Evolutionary conservation across 1,140 invertebrate genomes (phyloP).

Genomic region (Macrocentrus cingulum): DNA sequence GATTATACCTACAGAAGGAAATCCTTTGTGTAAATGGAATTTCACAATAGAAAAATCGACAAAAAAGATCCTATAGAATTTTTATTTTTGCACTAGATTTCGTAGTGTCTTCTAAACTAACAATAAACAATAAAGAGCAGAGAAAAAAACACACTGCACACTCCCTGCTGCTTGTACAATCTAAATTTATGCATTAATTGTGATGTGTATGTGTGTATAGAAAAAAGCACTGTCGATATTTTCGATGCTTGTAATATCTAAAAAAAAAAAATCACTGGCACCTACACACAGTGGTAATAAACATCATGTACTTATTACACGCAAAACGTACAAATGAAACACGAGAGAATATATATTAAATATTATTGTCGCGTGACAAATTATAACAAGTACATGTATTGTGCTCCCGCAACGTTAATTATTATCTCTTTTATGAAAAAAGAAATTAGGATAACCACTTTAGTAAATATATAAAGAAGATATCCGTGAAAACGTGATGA

Average conservation of each 20-base stretch:
- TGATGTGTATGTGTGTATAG: slow-evolving; percentile 7
- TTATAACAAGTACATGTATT: slow-evolving; percentile 1
- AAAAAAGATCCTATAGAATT: too few relatives aligned
- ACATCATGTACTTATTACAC: too few relatives aligned
- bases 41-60: too few relatives aligned
- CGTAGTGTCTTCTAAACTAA: too few relatives aligned
- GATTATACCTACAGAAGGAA: too few relatives aligned
- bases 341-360: not conserved
- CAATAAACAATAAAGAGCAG: too few relatives aligned
- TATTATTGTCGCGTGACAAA: not conserved
- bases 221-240: slow-evolving; percentile 14
- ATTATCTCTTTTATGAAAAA: not conserved
- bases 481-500: too few relatives aligned
- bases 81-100: too few relatives aligned
- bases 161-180: slow-evolving; percentile 22
- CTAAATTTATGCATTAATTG: slow-evolving; percentile 6
- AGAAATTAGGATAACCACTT: too few relatives aligned
- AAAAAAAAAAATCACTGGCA: not conserved
- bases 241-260: not conserved
- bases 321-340: not conserved
- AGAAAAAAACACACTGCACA: slow-evolving; percentile 9
- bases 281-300: too few relatives aligned
- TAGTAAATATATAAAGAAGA: too few relatives aligned
- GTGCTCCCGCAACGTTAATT: slow-evolving; percentile 1
- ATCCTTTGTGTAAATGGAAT: too few relatives aligned